Evolutionary conservation across 1,140 invertebrate genomes (phyloP).

Genomic region (Linepithema humile): DNA sequence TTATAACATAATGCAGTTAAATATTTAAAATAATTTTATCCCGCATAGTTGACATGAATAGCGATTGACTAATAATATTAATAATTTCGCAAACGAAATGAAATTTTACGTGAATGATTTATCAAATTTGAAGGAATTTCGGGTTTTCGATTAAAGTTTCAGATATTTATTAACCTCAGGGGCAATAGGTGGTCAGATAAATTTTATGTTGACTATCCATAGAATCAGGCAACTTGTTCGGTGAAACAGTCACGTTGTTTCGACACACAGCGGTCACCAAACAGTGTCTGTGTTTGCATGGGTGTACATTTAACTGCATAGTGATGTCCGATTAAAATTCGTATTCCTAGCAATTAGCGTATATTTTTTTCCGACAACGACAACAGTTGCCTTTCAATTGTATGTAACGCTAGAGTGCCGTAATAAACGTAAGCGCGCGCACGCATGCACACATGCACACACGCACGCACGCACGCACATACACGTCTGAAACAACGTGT

Average conservation of each 20-base stretch:
- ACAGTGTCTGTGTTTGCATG: neutral
- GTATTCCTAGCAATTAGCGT: constrained; percentile 36
- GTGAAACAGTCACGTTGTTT: constrained; percentile 33
- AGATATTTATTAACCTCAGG: neutral
- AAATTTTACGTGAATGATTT: neutral
- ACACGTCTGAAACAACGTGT: neutral
- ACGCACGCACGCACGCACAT: too few relatives aligned
- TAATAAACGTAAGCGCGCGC: neutral
- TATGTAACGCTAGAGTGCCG: neutral
- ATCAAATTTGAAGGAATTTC: too few relatives aligned
- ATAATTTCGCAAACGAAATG: neutral
- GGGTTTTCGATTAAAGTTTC: neutral
- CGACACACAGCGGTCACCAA: neutral
- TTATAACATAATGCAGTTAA: too few relatives aligned
- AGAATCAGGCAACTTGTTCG: constrained; percentile 6
- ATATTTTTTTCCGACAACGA: constrained; percentile 41
- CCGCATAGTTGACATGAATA: too few relatives aligned
- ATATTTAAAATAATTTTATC: too few relatives aligned
- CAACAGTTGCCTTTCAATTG: constrained; percentile 22
- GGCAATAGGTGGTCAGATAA: neutral
- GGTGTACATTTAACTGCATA: constrained; percentile 10
- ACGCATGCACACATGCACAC: too few relatives aligned
- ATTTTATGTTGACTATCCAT: neutral
- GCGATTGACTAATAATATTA: neutral
- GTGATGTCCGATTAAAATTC: constrained; percentile 52